Conservation (phyloP, 1,140 invertebrate species). For the Trichogramma pretiosum region DNA sequence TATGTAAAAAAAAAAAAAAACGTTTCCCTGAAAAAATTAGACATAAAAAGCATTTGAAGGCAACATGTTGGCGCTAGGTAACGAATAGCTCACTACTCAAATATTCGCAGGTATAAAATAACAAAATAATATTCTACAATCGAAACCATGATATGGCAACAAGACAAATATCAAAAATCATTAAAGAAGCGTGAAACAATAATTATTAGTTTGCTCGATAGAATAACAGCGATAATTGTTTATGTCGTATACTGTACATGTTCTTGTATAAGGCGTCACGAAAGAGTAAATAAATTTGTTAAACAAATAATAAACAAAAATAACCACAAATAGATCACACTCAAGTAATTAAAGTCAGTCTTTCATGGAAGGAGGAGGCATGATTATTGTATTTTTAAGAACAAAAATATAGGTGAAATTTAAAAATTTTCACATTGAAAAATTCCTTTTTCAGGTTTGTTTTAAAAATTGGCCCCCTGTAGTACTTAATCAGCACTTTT, state of each 20-base stretch:
- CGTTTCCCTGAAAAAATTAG: constrained; percentile 5
- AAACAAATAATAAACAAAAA: constrained; percentile 14
- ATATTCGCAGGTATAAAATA: no score
- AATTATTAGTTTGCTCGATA: constrained; percentile 19
- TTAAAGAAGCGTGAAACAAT: constrained; percentile 18
- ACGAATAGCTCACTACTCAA: constrained; percentile 13
- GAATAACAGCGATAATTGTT: constrained; percentile 13
- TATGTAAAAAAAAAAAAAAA: background rate
- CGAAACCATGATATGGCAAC: constrained; percentile 16
- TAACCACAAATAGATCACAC: constrained; percentile 17
- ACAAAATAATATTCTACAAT: constrained; percentile 11
- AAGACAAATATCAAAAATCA: constrained; percentile 13
- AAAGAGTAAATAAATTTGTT: constrained; percentile 10
- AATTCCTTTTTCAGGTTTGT: no score
- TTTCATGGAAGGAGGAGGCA: constrained; percentile 7
- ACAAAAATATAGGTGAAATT: constrained; percentile 2
- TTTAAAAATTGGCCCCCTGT: no score
- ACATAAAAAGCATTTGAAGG: constrained; percentile 18
- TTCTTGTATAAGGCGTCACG: constrained; percentile 7
- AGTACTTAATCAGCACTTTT: constrained; percentile 8
- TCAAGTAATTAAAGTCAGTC: constrained; percentile 14
- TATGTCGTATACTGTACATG: constrained; percentile 12
- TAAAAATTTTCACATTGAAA: no score
- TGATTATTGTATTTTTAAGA: constrained; percentile 2
- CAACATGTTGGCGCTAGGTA: constrained; percentile 18